Conservation (phyloP, 2,113 vertebrate genomes). For the Rousettus leschenaultii region DNA sequence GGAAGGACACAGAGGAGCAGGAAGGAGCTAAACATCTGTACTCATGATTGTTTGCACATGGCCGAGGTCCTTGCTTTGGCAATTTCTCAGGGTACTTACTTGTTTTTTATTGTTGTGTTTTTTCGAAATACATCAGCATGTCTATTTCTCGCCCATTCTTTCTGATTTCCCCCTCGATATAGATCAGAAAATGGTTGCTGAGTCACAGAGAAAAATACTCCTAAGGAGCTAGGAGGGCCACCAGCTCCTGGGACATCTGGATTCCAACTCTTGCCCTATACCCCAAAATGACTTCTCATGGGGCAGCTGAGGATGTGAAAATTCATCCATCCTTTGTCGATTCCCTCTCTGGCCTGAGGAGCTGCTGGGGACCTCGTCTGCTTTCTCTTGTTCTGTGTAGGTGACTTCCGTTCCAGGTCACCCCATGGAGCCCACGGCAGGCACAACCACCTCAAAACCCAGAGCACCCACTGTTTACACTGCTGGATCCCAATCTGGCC, state of each 20-base stretch:
- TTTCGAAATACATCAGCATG: neutral
- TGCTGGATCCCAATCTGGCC: neutral
- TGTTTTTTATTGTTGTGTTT: neutral
- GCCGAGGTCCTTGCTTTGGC: neutral
- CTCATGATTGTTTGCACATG: neutral
- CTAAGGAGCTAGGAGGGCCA: neutral
- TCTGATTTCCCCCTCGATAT: neutral
- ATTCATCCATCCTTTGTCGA: rapidly evolving
- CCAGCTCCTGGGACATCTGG: neutral
- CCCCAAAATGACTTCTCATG: neutral
- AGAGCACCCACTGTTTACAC: no score
- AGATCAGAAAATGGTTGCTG: neutral
- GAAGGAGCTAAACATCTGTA: rapidly evolving
- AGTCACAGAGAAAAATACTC: neutral
- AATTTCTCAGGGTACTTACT: neutral
- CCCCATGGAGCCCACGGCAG: neutral
- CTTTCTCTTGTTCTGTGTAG: neutral
- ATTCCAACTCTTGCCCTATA: rapidly evolving
- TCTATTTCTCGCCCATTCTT: neutral
- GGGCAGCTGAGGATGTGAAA: neutral
- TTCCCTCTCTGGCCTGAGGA: neutral
- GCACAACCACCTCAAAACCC: neutral
- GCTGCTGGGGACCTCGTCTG: rapidly evolving
- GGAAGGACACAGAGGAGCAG: neutral
- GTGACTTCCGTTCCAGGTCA: neutral